A percentile compares a stretch with the other conserved stretches of the same genome.
These are phyloP conservation scores for Rhinoderma darwinii DNA, from an alignment of 2,113 vertebrate genomes.

Conservation along the genomic window DNA sequence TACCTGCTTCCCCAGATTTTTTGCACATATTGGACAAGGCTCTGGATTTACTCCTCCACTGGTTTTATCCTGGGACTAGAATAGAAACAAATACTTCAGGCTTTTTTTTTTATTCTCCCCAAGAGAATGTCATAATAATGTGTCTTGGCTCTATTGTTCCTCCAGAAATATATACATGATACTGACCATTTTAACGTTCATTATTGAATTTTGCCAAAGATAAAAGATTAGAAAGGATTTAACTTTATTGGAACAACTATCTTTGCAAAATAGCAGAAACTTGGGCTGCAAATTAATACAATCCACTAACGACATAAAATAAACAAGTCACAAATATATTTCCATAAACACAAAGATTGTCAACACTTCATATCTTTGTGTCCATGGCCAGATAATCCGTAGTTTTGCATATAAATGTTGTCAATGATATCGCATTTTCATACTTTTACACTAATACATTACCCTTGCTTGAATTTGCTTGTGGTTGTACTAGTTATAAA, in stretches of 20 bases:
- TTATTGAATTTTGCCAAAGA: neutral
- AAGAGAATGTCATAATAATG: neutral
- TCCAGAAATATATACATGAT: neutral
- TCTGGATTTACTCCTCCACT: slow-evolving; percentile 93
- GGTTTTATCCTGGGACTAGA: slow-evolving; percentile 94
- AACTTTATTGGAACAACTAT: neutral
- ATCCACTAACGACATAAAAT: too few relatives aligned
- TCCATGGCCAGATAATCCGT: neutral
- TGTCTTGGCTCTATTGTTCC: neutral
- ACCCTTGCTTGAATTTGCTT: neutral
- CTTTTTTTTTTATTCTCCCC: neutral
- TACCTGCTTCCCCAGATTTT: slow-evolving; percentile 91
- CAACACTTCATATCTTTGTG: neutral
- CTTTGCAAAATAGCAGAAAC: neutral
- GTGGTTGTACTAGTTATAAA: neutral
- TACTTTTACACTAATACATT: neutral
- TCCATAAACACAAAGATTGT: neutral
- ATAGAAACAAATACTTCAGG: slow-evolving; percentile 47
- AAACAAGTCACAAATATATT: neutral
- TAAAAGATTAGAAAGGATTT: neutral
- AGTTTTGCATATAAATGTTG: neutral
- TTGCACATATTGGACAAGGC: slow-evolving; percentile 96
- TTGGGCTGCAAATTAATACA: neutral
- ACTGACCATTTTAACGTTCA: neutral
- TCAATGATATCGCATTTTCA: neutral